A percentile compares a stretch with the other conserved stretches of the same genome.
phyloP scores from a whole-genome alignment of 2,888 invertebrate genomes.

The Andrena minutula region DNA sequence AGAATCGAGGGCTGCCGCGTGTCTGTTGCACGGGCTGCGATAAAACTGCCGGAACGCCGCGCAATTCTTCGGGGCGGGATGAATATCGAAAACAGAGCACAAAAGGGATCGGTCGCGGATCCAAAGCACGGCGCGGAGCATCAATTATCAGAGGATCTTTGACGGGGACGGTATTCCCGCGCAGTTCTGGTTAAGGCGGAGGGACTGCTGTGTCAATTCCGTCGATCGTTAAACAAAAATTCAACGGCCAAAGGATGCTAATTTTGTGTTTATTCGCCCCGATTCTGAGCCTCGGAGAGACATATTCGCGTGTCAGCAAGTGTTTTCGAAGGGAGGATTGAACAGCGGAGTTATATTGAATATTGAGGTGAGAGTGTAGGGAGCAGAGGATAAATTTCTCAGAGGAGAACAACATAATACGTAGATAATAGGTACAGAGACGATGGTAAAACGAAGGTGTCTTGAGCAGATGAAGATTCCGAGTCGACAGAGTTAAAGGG shows the following conservation, averaged over 20 bases:
- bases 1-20: slow-evolving; percentile 4
- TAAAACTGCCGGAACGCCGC: neutral
- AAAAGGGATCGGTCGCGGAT: neutral
- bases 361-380: too few species aligned
- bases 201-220: neutral
- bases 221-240: neutral
- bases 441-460: neutral
- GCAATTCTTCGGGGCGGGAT: slow-evolving; percentile 21
- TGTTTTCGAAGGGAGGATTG: too few species aligned
- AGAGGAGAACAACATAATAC: too few species aligned
- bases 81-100: slow-evolving; percentile 33
- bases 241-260: too few species aligned
- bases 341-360: too few species aligned
- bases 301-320: too few species aligned
- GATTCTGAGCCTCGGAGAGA: too few species aligned
- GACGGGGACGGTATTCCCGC: slow-evolving; percentile 1
- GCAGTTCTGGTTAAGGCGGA: too few species aligned
- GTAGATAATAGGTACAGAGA: neutral
- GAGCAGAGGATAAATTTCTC: too few species aligned
- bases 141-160: slow-evolving; percentile 27
- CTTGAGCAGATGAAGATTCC: neutral
- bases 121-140: slow-evolving; percentile 27
- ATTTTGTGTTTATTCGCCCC: too few species aligned
- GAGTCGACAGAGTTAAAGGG: neutral
- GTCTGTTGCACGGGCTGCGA: slow-evolving; percentile 13